Evolutionary conservation across 92 coral and sea anemone species (phyloP).

Genomic region (Parazoanthus atlanticus): DNA sequence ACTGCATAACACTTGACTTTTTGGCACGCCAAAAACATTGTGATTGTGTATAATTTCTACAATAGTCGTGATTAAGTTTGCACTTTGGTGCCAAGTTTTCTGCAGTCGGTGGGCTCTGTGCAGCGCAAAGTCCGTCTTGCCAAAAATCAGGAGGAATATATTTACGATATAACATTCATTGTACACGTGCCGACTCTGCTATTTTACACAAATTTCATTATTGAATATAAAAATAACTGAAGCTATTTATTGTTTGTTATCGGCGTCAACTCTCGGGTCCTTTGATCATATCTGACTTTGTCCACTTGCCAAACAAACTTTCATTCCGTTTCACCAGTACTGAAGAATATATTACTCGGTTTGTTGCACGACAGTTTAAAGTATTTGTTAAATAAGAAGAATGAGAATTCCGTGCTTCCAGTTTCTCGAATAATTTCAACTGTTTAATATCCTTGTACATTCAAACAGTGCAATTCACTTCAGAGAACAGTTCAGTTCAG

Average conservation of each 20-base stretch:
- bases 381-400: too few relatives aligned
- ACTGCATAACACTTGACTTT: not conserved
- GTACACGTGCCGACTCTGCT: not conserved
- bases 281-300: too few relatives aligned
- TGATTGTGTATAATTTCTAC: not conserved
- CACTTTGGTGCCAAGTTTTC: not conserved
- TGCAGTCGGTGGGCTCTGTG: too few relatives aligned
- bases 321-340: too few relatives aligned
- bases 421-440: too few relatives aligned
- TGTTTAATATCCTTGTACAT: too few relatives aligned
- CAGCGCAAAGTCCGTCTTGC: not conserved
- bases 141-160: not conserved
- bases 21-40: not conserved
- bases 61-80: not conserved
- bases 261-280: not conserved
- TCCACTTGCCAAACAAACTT: too few relatives aligned
- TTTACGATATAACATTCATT: not conserved
- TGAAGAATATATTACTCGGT: not conserved
- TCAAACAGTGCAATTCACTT: too few relatives aligned
- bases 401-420: too few relatives aligned
- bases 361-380: too few relatives aligned
- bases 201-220: too few relatives aligned
- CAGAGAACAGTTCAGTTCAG: too few relatives aligned
- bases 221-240: not conserved
- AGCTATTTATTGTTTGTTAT: not conserved